Conservation (phyloP, 2,888 invertebrate species). For the Chrysina gloriosa region DNA sequence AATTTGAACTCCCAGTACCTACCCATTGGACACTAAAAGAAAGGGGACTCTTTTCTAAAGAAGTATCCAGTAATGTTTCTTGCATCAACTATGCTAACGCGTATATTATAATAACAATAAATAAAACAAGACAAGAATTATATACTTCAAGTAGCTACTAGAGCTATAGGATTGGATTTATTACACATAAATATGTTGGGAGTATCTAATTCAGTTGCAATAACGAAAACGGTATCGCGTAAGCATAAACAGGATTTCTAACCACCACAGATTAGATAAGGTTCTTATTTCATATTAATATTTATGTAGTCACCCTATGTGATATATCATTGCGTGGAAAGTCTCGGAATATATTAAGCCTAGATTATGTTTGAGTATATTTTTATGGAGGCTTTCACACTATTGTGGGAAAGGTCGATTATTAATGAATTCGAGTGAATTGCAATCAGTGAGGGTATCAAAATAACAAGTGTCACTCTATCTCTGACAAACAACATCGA, state of each 20-base stretch:
- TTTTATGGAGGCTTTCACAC: no score
- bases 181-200: no score
- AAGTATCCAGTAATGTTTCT: no score
- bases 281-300: conserved; percentile 25
- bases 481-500: no score
- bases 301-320: conserved; percentile 36
- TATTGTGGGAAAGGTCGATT: no score
- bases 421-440: no score
- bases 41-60: no score
- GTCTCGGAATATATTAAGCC: background rate
- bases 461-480: no score
- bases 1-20: background rate
- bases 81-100: background rate
- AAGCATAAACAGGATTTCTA: conserved; percentile 40
- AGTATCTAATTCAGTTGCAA: conserved; percentile 4
- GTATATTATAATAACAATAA: background rate
- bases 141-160: no score
- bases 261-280: conserved; percentile 41
- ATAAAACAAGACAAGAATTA: background rate
- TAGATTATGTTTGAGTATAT: no score
- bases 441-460: no score
- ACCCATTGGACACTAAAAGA: background rate
- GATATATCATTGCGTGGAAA: conserved; percentile 1
- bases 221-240: conserved; percentile 15
- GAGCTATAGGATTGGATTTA: no score